phyloP scores from a whole-genome alignment of 1,140 invertebrate genomes.

The Druon quercuslanigerum region DNA sequence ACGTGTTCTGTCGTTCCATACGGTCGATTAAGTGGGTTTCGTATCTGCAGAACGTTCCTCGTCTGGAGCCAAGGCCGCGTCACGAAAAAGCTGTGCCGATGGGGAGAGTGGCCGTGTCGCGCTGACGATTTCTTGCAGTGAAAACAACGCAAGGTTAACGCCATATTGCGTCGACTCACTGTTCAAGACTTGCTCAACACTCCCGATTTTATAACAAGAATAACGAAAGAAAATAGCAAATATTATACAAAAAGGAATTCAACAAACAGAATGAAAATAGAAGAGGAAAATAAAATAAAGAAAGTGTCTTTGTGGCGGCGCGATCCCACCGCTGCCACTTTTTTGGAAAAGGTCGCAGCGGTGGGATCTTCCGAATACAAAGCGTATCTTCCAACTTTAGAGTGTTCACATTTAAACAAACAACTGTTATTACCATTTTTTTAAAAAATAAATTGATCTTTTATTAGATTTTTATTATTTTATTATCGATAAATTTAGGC shows the following conservation, averaged over 20 bases:
- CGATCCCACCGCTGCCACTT: too few species aligned
- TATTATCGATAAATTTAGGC: too few species aligned
- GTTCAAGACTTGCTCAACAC: background rate
- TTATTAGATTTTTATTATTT: too few species aligned
- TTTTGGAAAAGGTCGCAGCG: too few species aligned
- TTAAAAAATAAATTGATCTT: too few species aligned
- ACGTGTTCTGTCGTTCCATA: slow-evolving; percentile 34
- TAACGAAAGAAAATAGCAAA: background rate
- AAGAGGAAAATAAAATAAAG: too few species aligned
- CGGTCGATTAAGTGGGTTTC: slow-evolving; percentile 33
- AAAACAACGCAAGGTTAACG: slow-evolving; percentile 56
- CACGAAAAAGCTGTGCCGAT: slow-evolving; percentile 39
- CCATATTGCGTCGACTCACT: slow-evolving; percentile 43
- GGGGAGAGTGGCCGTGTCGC: slow-evolving; percentile 44
- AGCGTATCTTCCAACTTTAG: too few species aligned
- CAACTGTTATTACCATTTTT: too few species aligned
- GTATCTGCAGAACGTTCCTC: slow-evolving; percentile 22
- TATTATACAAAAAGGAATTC: background rate
- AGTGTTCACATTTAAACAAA: too few species aligned
- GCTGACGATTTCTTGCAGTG: slow-evolving; percentile 52
- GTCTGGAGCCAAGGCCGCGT: slow-evolving; percentile 41
- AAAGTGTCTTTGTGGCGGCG: too few species aligned
- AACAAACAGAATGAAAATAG: too few species aligned
- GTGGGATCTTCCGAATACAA: too few species aligned
- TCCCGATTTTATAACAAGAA: slow-evolving; percentile 44